These are phyloP conservation scores for Eurytemora carolleeae DNA, from an alignment of 1,140 invertebrate species.

Conservation along the genomic window DNA sequence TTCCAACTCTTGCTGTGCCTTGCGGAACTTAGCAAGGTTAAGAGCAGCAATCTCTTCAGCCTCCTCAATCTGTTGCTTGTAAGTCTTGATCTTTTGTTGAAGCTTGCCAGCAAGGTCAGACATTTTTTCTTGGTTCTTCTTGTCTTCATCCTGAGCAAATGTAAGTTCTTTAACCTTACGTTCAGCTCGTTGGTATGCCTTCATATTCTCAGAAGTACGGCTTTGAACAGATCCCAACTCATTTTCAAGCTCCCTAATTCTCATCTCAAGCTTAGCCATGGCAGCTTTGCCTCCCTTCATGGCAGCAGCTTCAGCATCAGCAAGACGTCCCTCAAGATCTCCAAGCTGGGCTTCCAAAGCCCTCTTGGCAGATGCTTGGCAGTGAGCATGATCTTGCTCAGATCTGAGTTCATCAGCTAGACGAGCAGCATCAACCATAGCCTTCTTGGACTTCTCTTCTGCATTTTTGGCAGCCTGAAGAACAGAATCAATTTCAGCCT, in stretches of 20 bases:
- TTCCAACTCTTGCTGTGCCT: too few species aligned
- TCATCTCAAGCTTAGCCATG: constrained; percentile 67
- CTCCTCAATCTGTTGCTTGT: constrained; percentile 39
- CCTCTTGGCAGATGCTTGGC: constrained; percentile 71
- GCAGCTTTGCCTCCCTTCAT: constrained; percentile 31
- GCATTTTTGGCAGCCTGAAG: constrained; percentile 31
- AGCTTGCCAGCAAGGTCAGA: constrained; percentile 40
- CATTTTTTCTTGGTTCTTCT: too few species aligned
- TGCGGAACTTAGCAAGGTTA: too few species aligned
- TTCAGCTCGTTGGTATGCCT: constrained; percentile 34
- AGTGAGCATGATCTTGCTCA: constrained; percentile 94
- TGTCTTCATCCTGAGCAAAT: constrained; percentile 57
- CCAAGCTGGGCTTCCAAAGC: constrained; percentile 22
- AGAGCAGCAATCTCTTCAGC: too few species aligned
- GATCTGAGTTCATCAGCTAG: constrained; percentile 93
- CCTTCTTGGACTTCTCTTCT: too few species aligned
- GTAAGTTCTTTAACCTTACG: constrained; percentile 35
- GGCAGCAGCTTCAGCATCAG: constrained; percentile 31
- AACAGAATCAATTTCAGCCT: constrained; percentile 26
- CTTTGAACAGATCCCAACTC: constrained; percentile 45
- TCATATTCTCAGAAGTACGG: constrained; percentile 38
- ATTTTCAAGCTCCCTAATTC: constrained; percentile 48
- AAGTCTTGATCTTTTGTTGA: constrained; percentile 39
- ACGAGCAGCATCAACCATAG: constrained; percentile 30
- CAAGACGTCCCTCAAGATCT: constrained; percentile 44